Evolutionary conservation across 2,797 vertebrate genomes (phyloP).

Genomic region (Pseudotriccus pelzelni): DNA sequence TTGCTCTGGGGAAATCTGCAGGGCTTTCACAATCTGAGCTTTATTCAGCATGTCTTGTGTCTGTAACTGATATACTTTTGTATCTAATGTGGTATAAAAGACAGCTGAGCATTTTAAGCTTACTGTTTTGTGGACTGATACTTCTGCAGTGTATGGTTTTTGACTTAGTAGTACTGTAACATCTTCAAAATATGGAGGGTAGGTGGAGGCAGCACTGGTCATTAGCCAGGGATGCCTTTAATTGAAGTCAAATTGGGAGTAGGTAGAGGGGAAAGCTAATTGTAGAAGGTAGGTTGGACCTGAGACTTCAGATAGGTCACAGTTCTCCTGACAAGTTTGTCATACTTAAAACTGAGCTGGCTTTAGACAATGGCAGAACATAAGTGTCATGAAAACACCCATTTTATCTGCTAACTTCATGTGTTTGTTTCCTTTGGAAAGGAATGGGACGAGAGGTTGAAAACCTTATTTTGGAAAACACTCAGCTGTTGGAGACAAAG

Average conservation of each 20-base stretch:
- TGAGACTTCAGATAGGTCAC: neutral
- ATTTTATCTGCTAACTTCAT: conserved; percentile 34
- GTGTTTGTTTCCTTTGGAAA: conserved; percentile 72
- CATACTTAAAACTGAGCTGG: neutral
- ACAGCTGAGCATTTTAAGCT: neutral
- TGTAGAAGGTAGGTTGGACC: neutral
- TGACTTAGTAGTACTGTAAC: neutral
- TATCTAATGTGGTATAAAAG: neutral
- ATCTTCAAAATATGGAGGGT: neutral
- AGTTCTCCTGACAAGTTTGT: neutral
- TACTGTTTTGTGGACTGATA: neutral
- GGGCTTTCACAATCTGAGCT: conserved; percentile 15
- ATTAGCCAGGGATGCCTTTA: neutral
- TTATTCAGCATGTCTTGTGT: conserved; percentile 34
- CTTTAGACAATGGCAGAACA: neutral
- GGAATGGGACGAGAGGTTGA: conserved; percentile 99
- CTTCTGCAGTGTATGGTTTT: neutral
- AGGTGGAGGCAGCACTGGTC: neutral
- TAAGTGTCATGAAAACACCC: neutral
- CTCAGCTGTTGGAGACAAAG: conserved; percentile 96
- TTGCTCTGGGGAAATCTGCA: conserved; percentile 71
- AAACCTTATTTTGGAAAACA: conserved; percentile 96
- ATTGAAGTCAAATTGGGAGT: neutral
- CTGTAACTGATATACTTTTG: neutral
- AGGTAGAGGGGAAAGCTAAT: neutral